These are phyloP conservation scores for Apodemus sylvaticus DNA, from an alignment of 2,113 vertebrate species.

Conservation along the genomic window DNA sequence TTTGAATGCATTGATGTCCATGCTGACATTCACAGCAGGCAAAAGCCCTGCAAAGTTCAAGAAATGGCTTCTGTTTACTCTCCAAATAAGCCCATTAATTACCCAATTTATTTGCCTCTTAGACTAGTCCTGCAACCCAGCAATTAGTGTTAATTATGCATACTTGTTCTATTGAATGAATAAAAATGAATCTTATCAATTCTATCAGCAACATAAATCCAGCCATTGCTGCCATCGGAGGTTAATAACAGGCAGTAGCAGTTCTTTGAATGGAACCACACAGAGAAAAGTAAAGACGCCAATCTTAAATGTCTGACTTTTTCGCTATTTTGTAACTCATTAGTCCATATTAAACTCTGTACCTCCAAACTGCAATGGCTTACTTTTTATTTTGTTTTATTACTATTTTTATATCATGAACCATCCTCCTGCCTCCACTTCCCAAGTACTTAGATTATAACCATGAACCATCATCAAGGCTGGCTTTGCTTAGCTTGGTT, in stretches of 20 bases:
- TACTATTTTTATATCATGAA: not conserved
- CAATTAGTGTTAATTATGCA: not conserved
- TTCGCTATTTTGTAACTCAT: not conserved
- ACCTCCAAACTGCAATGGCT: not conserved
- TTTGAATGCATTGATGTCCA: conserved; percentile 11
- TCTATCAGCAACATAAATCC: not conserved
- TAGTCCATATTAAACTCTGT: not conserved
- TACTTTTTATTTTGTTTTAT: not conserved
- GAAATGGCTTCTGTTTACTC: conserved; percentile 28
- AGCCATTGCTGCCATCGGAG: not conserved
- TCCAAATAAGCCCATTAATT: conserved; percentile 12
- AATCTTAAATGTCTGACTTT: not conserved
- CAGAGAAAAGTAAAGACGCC: not conserved
- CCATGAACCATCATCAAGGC: too few relatives aligned
- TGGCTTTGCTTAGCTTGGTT: not conserved
- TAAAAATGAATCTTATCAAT: not conserved
- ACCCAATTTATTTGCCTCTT: conserved; percentile 51
- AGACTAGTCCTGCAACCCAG: not conserved
- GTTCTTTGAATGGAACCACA: not conserved
- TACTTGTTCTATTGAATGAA: conserved; percentile 49
- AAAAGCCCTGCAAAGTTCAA: conserved; percentile 26
- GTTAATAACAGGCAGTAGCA: conserved; percentile 1
- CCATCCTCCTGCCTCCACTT: not conserved
- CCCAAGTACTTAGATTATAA: not conserved
- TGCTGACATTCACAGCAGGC: conserved; percentile 24